Evolutionary conservation across 2,888 invertebrate species (phyloP), one percentile per base, ranked within the genome.

Genomic region (Andricus curvator): DNA sequence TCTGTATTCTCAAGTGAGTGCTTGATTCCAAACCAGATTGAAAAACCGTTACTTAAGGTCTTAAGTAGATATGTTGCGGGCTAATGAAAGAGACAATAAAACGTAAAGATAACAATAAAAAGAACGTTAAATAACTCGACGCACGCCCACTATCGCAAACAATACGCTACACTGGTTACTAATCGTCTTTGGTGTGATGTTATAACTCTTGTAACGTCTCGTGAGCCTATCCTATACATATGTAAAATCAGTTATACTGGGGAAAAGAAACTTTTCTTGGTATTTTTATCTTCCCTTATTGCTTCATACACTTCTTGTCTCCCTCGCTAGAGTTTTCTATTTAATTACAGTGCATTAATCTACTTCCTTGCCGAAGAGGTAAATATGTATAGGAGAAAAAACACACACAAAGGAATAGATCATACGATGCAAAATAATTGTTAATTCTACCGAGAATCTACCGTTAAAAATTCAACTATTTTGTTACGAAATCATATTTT

Each of bases 141-240:
- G 6, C 51, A 51, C 20, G 51, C 51, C 51, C 51, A 8, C 51
- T 51, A 51, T 51, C 51, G 51, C 51, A 51, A 51, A 51, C 51
- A 51, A 51, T 68, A 25, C 48, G 25, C 68, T 15, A 25, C 44
- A 48, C 25, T 25, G 68, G 68, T 68, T 68, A 68, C 22, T 68
- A 68, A 68, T 68, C 41, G 22, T 25, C 25, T 68, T 68, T 68
- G 41, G 41, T 66, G 22, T 68, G 44, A 41, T 68, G 68, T 68
- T 68, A 44, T 20, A 68, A 68, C 44, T 44, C 44, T 68, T 68
- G 48, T 48, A 68, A 68, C 68, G 44, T 68, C 48, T 44, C 48
- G 68, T 17, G 67, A 44, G 67, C 41, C 44, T 44, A 25, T 25
- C 25, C 25, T 25, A 44, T 13, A 15, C 4, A 44, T 44, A 44